Base-by-base conservation (phyloP, 2,797 vertebrate genomes). In the Rhyacichthys aspro region DNA sequence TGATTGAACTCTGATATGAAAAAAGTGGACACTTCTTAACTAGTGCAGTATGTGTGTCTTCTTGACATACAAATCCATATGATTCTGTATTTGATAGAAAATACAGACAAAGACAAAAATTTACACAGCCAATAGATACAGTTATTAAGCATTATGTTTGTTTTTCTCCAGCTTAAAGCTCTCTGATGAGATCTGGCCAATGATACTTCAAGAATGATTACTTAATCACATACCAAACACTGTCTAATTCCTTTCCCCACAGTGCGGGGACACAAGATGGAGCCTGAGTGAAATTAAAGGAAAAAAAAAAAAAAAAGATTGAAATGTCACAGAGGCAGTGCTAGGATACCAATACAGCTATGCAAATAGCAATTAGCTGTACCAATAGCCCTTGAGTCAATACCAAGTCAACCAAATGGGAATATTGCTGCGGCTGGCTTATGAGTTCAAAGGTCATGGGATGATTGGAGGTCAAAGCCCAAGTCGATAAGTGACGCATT, bases 361-460 rank as follows among this genome's bases (percentile, higher is more conserved):
- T 84, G 91, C 89, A 93, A 93, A 93, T 91, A 93, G 89, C 86
- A 91, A 92, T 93, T 91, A 93, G 84, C 85, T 82, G 76, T 90
- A 84, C 86, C 88, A 88, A 87, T 90, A 87, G 79, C 86, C 86
- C 85, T 69, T 38, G 77, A 86, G 89, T 90, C 88, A 90, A 91
- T 90, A 88, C 62, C 68, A 3, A 67, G 73, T 1, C 49, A 39
- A 43, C 72, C 67, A 49, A 64, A 67, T 50, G 78, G 83, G 82
- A 84, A 78, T 59, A 69, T 49, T 47, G 58, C 56, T 54, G 64
- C 43, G 1, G 65, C 36, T 16, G 74, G 75, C 62, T 59, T 62
- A 34, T 0, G 44, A 56, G 86, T 80, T 88, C 71, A 88, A 74
- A 90, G 88, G 75, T 83, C 81, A 81, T 2, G 9, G 47, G 2